Base-by-base conservation (phyloP, 2,113 vertebrate genomes). In the Acanthisitta chloris region DNA sequence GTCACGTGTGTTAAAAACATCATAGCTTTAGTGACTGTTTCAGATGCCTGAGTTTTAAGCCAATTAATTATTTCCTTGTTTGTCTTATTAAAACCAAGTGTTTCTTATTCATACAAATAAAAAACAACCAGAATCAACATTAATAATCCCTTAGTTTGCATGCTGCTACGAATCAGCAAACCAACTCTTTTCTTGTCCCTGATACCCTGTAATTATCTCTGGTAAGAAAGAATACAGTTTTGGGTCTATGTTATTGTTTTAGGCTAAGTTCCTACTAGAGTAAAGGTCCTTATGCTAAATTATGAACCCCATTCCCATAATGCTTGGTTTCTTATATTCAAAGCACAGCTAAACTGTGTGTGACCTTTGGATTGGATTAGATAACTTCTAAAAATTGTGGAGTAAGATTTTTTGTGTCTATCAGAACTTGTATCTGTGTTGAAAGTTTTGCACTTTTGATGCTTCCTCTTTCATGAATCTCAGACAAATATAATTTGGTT, bases 401-500 rank as follows among this genome's bases (percentile, higher is more conserved):
- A 73, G 64, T 88, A 83, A 78, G 92, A 42, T 73, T 66, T 94
- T 94, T 94, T 36, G 28, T 92, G 72, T 83, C 38, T 95, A 67
- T 97, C 88, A 88, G 72, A 92, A 84, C 59, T 92, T 84, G 76
- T 59, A 95, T 95, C 94, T 93, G 4, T 86, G 71, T 77, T 83
- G 71, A 86, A 81, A 73, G 71, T 86, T 90, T 70, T 93, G 51
- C 33, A 81, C 67, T 96, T 93, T 40, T 78, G 64, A 94, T 91
- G 82, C 88, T 92, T 97, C 88, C 94, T 92, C 80, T 86, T 95
- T 94, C 51, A 74, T 84, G 82, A 97, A 51, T 83, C 83, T 94
- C 77, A 88, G 95, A 93, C 83, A 91, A 95, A 84, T 88, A 86
- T 86, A 94, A 95, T 97, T 92, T 86, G 46, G 76, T 83, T 95